Evolutionary conservation across 2,888 invertebrate species (phyloP).

Genomic region (Sturmia bella): DNA sequence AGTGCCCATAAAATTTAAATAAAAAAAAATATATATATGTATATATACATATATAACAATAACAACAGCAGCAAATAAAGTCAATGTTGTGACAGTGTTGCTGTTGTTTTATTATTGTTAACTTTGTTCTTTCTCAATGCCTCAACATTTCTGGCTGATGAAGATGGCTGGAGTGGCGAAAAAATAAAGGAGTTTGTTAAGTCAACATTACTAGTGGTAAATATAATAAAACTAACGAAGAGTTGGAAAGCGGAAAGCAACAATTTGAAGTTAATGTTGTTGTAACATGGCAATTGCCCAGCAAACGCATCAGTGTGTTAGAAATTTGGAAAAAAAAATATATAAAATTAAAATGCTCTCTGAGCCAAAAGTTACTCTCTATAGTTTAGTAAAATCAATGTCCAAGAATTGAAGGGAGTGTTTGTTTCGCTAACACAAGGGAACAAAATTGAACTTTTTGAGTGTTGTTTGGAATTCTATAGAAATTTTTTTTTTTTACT

Average conservation of each 20-base stretch:
- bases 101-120: constrained; percentile 6
- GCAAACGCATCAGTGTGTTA: too few species aligned
- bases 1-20: constrained; percentile 56
- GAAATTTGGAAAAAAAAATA: too few species aligned
- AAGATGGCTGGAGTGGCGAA: not conserved
- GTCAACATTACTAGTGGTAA: constrained; percentile 50
- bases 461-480: too few species aligned
- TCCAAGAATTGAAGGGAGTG: too few species aligned
- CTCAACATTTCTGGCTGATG: not conserved
- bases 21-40: constrained; percentile 16
- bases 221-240: constrained; percentile 47
- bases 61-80: not conserved
- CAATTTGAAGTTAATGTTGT: constrained; percentile 25
- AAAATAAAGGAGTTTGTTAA: constrained; percentile 46
- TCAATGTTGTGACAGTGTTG: constrained; percentile 17
- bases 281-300: constrained; percentile 11
- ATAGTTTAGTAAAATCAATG: too few species aligned
- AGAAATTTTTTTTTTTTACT: too few species aligned
- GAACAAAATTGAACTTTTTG: too few species aligned
- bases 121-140: constrained; percentile 1
- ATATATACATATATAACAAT: not conserved
- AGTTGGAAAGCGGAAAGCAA: constrained; percentile 30
- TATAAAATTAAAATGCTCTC: too few species aligned
- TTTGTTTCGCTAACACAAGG: too few species aligned
- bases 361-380: too few species aligned